Evolutionary conservation across 2,888 invertebrate species (phyloP), one percentile per base, ranked within the genome.

Genomic region (Dendrolimus pini): DNA sequence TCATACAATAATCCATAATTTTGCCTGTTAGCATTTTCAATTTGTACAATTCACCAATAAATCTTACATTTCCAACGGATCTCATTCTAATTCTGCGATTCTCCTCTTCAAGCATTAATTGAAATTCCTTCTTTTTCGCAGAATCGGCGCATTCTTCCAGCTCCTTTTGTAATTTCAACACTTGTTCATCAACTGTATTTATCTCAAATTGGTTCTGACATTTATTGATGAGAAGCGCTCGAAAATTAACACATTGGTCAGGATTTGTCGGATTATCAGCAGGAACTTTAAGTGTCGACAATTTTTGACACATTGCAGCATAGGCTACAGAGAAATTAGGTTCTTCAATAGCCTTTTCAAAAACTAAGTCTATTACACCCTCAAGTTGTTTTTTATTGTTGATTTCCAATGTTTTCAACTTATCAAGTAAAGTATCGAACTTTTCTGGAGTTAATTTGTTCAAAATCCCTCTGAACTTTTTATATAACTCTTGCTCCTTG

Each of bases 401-500:
- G 59, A 98, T 97, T 63, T 94, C 92, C 42, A 98, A 88, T 12
- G 91, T 85, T 62, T 94, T 92, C 41, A 98, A 95, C 90, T 96
- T 96, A 47, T 93, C 93, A 30, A 97, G 91, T 59, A 99, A 89
- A 1, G 94, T 95, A 58, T 95, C 93, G 79, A 98, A 98, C 78
- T 98, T 98, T 80, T 98, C 97, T 0, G 99, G 98, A 0, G 98
- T 99, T 61, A 99, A 88, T 83, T 98, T 98, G 82, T 98, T 98
- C 60, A 99, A 89, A 65, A 98, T 96, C 72, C 97, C 95, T 65
- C 97, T 93, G 63, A 98, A 95, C 71, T 94, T 94, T 72, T 95
- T 96, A 75, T 96, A 94, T 58, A 98, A 82, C 53, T 95, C 95
- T 90, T 94, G 91, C 54, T 89, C 89, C 56, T 82, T 84, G 41